These are phyloP conservation scores for Eurystomus gularis DNA, from an alignment of 2,113 vertebrate species.

Conservation along the genomic window DNA sequence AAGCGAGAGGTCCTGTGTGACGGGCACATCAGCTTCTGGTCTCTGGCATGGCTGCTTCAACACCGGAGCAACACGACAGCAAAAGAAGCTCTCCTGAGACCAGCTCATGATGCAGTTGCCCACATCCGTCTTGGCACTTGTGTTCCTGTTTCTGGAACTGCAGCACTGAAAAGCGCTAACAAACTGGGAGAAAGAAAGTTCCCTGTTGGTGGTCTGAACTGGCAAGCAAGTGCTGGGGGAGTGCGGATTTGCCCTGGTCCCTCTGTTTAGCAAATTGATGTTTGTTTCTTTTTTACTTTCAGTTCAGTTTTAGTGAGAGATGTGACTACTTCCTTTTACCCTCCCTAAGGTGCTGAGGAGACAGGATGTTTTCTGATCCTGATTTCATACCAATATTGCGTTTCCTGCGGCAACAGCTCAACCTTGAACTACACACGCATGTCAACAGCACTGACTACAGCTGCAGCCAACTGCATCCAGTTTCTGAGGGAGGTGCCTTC, in stretches of 20 bases:
- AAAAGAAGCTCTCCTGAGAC: background rate
- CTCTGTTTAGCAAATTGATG: background rate
- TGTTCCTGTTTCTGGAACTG: background rate
- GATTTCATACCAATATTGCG: background rate
- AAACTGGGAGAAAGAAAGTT: background rate
- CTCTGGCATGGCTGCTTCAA: background rate
- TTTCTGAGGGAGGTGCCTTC: background rate
- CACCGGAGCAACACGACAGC: rapidly evolving
- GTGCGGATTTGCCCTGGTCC: rapidly evolving
- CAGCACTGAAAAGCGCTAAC: background rate
- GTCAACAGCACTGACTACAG: background rate
- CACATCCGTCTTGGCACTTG: background rate
- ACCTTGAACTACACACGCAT: background rate
- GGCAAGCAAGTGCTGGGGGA: background rate
- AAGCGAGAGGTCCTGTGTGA: background rate
- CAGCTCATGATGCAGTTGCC: background rate
- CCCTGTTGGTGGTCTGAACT: background rate
- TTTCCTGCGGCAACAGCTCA: background rate
- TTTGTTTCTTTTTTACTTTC: background rate
- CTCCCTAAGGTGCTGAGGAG: background rate
- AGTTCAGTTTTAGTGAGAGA: background rate
- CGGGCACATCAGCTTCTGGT: background rate
- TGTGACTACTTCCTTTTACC: background rate
- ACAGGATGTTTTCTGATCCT: background rate
- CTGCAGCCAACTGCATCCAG: background rate